A percentile compares a stretch with the other conserved stretches of the same genome.
Evolutionary conservation across 2,113 vertebrate genomes (phyloP).

Genomic region (Panurus biarmicus): DNA sequence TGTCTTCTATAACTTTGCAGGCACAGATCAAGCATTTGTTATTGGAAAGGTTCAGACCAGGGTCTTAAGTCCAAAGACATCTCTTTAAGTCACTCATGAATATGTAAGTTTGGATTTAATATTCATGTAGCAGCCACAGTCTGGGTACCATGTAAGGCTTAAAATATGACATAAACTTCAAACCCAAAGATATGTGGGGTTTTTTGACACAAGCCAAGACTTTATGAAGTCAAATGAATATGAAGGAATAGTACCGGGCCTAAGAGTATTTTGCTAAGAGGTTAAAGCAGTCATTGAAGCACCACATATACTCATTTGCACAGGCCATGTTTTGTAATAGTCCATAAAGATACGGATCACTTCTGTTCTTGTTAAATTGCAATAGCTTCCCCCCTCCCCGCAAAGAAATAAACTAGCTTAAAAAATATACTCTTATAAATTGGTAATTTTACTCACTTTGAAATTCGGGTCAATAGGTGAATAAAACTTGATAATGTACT

Average conservation of each 20-base stretch:
- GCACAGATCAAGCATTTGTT: background rate
- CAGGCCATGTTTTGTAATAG: background rate
- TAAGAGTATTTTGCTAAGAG: background rate
- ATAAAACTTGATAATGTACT: background rate
- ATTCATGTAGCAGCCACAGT: background rate
- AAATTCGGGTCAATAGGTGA: background rate
- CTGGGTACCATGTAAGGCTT: background rate
- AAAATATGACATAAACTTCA: background rate
- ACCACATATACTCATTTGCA: background rate
- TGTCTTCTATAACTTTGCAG: background rate
- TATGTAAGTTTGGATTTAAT: background rate
- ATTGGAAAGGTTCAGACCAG: background rate
- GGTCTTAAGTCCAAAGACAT: background rate
- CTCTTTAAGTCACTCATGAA: background rate
- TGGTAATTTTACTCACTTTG: background rate
- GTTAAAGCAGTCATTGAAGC: background rate
- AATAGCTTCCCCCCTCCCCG: rapidly evolving
- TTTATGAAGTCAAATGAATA: background rate
- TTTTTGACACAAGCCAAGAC: background rate
- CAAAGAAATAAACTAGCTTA: background rate
- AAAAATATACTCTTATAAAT: background rate
- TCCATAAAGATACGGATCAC: background rate
- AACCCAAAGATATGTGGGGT: background rate
- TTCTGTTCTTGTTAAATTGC: background rate
- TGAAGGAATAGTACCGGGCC: background rate